phyloP scores from a whole-genome alignment of 2,888 invertebrate genomes.

The Bugula neritina region DNA sequence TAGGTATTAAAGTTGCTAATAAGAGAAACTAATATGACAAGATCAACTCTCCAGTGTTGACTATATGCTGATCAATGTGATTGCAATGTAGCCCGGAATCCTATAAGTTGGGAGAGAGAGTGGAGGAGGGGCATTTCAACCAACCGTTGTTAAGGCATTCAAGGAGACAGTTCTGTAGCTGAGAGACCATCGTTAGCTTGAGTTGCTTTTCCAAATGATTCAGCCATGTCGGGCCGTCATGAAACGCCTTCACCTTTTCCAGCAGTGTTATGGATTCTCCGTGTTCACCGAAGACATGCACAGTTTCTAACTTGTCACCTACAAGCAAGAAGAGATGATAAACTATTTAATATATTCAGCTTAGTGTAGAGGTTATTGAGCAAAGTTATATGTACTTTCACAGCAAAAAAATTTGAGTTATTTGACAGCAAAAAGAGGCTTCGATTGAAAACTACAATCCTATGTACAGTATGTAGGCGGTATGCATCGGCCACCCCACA shows the following conservation, averaged over 20 bases:
- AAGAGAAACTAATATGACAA: too few species aligned
- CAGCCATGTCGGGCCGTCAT: constrained; percentile 44
- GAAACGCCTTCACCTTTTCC: constrained; percentile 37
- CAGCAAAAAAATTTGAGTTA: too few species aligned
- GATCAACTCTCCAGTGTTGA: too few species aligned
- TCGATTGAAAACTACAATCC: too few species aligned
- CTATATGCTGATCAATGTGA: background rate
- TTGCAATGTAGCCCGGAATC: background rate
- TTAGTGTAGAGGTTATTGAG: too few species aligned
- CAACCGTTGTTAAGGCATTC: constrained; percentile 47
- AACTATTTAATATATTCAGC: background rate
- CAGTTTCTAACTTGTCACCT: constrained; percentile 48
- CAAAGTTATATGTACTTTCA: too few species aligned
- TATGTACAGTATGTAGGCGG: too few species aligned
- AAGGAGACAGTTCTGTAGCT: constrained; percentile 45
- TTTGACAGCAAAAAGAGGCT: too few species aligned
- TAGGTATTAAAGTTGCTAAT: too few species aligned
- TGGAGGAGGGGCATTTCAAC: too few species aligned
- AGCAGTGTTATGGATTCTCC: constrained; percentile 44
- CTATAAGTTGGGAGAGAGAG: too few species aligned
- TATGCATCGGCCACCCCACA: too few species aligned
- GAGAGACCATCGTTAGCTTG: constrained; percentile 46
- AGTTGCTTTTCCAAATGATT: constrained; percentile 41
- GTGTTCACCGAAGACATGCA: constrained; percentile 36
- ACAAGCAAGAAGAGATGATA: constrained; percentile 19